Evolutionary conservation across 2,113 vertebrate genomes (phyloP), one percentile per base, ranked within the genome.

Genomic region (Cynocephalus volans): DNA sequence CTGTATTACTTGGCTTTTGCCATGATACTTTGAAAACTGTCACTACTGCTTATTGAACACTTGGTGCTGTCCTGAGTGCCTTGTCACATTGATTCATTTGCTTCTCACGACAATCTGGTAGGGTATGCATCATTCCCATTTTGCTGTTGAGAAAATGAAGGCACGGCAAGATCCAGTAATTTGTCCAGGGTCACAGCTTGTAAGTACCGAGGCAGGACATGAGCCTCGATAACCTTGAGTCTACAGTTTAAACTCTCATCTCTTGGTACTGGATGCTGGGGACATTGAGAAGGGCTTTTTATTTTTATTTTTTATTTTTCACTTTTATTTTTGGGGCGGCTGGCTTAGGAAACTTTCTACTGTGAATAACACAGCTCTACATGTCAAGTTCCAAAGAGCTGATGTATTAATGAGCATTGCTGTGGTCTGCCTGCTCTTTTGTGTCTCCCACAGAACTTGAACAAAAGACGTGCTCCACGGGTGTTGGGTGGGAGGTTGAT

Each of bases 401-500:
- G 96, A 96, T 0, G 31, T 90, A 75, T 82, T 91, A 88, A 93
- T 95, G 85, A 93, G 96, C 45, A 21, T 54, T 23, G 45, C 60
- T 19, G 80, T 82, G 88, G 60, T 85, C 88, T 92, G 96, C 84
- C 76, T 79, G 82, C 60, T 88, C 87, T 89, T 93, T 96, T 96
- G 85, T 93, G 91, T 82, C 72, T 81, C 93, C 90, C n/a, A 95
- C 62, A 92, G 91, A 90, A 88, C 69, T 36, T 50, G 80, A 96
- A 97, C 91, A 97, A 96, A 97, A 95, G 96, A 62, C 67, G 45
- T 2, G 5, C 92, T 97, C 33, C 54, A 24, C 31, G 82, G 85
- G 72, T 89, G n/a, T 52, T 77, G 85, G 96, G 88, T 97, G 91
- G 96, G 93, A 91, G 96, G 94, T 21, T 80, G 95, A 62, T 75